Evolutionary conservation across 2,113 vertebrate species (phyloP).

Genomic region (Melospiza melodia): DNA sequence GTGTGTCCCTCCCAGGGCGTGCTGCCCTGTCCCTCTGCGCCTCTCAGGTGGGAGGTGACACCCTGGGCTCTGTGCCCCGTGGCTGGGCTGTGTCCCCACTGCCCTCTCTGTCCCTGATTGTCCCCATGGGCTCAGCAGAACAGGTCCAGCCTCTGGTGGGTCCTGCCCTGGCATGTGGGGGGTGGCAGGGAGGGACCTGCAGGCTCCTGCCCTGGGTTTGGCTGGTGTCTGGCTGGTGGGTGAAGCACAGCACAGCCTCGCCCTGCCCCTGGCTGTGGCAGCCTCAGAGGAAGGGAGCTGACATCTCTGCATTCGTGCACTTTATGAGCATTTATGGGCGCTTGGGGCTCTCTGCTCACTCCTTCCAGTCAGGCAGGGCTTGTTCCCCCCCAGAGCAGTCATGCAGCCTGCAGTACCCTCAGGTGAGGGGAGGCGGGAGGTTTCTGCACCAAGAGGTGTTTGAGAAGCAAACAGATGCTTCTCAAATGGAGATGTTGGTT

Average conservation of each 20-base stretch:
- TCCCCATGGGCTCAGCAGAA: not conserved
- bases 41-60: not conserved
- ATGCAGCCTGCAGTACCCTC: rapidly evolving
- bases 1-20: not conserved
- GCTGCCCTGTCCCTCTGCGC: rapidly evolving
- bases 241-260: not conserved
- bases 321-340: not conserved
- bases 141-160: not conserved
- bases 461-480: not conserved
- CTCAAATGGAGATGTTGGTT: not conserved
- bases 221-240: not conserved
- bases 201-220: not conserved
- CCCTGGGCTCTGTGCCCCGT: not conserved
- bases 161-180: rapidly evolving
- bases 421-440: not conserved
- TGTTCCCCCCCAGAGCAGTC: rapidly evolving
- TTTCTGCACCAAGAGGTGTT: not conserved
- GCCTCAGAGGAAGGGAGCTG: not conserved
- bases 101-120: not conserved
- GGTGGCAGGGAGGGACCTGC: not conserved
- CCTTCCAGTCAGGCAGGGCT: not conserved
- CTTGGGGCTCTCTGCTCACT: not conserved
- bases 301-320: not conserved
- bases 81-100: not conserved
- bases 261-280: not conserved